Percentiles rank a stretch among this genome's conserved stretches.
Conservation (phyloP, 2,113 vertebrate species). For the Callionymus lyra region DNA sequence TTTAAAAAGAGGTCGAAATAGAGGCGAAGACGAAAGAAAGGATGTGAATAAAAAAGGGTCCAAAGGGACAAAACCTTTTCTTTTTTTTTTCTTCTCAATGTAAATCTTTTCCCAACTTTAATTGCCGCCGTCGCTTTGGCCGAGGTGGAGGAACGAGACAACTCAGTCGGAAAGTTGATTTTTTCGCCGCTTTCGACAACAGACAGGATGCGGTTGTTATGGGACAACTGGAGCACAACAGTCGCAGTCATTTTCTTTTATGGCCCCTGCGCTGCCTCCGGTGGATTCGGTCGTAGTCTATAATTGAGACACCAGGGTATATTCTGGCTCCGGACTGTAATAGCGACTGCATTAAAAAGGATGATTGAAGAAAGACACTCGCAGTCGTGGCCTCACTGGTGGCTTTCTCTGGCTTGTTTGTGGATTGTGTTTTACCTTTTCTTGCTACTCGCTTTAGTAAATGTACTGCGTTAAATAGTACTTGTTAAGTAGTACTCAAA, state of each 20-base stretch:
- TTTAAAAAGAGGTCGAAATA: too few species aligned
- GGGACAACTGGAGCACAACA: slow-evolving; percentile 57
- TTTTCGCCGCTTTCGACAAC: slow-evolving; percentile 35
- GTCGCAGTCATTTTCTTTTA: slow-evolving; percentile 59
- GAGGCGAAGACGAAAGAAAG: too few species aligned
- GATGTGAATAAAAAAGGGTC: too few species aligned
- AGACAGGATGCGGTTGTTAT: slow-evolving; percentile 21
- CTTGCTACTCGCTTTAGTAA: slow-evolving; percentile 32
- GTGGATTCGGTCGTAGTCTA: slow-evolving; percentile 47
- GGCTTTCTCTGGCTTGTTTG: slow-evolving; percentile 54
- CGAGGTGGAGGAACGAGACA: slow-evolving; percentile 42
- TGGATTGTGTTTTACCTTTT: slow-evolving; percentile 39
- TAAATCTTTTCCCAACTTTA: slow-evolving; percentile 44
- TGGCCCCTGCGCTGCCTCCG: slow-evolving; percentile 37
- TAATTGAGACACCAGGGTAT: slow-evolving; percentile 66
- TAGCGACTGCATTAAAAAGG: slow-evolving; percentile 61
- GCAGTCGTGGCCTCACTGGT: slow-evolving; percentile 47
- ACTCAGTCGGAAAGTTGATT: slow-evolving; percentile 40
- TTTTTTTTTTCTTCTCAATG: slow-evolving; percentile 18
- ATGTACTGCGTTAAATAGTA: slow-evolving; percentile 16
- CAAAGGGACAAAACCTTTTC: too few species aligned
- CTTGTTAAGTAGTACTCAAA: too few species aligned
- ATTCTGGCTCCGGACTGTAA: slow-evolving; percentile 59
- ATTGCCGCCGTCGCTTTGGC: slow-evolving; percentile 34
- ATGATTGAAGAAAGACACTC: slow-evolving; percentile 63